Evolutionary conservation across 2,797 vertebrate genomes (phyloP).

Genomic region (Limosa lapponica): DNA sequence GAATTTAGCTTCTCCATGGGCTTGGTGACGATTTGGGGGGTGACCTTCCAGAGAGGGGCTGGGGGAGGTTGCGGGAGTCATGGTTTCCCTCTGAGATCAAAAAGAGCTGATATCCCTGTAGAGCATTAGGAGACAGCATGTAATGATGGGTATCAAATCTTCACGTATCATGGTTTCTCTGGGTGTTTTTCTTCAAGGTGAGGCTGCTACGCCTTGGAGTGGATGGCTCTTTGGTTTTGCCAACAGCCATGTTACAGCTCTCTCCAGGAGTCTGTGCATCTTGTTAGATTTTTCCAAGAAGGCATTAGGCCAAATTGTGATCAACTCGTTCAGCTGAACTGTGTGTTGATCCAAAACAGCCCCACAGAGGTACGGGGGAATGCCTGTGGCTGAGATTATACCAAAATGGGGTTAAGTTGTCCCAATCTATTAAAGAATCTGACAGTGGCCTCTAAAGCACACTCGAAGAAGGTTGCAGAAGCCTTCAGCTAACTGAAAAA

Average conservation of each 20-base stretch:
- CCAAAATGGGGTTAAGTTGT: background rate
- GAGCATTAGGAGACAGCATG: background rate
- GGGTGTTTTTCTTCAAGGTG: background rate
- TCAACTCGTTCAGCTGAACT: background rate
- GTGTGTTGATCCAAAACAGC: background rate
- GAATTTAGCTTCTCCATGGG: background rate
- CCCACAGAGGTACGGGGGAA: background rate
- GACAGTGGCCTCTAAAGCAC: background rate
- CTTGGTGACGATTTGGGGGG: background rate
- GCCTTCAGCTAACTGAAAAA: background rate
- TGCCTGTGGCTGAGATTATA: background rate
- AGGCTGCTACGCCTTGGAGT: background rate
- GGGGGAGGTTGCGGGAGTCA: background rate
- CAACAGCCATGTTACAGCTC: background rate
- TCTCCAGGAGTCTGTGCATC: background rate
- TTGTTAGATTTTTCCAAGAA: background rate
- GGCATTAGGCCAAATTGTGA: background rate
- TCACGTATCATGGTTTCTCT: background rate
- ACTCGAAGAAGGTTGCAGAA: background rate
- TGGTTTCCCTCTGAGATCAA: background rate
- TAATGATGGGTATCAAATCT: background rate
- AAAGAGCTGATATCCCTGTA: background rate
- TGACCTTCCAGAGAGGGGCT: background rate
- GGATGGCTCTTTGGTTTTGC: background rate
- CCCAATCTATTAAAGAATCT: background rate